These are phyloP conservation scores for Pedionomus torquatus DNA, from an alignment of 2,113 vertebrate species.

Conservation along the genomic window DNA sequence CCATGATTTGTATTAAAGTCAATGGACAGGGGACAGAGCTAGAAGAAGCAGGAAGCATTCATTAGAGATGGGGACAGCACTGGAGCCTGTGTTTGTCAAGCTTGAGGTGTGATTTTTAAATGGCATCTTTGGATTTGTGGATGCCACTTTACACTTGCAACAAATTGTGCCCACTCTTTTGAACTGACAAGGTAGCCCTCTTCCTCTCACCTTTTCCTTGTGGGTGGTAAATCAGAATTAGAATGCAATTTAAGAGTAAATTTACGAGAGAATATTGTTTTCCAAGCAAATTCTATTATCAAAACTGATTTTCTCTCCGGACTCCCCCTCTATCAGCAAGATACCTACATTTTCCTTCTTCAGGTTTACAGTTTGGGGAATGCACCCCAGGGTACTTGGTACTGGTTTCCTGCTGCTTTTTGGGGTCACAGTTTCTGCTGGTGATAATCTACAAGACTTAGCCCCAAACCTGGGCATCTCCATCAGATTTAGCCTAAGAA, in stretches of 20 bases:
- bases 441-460: background rate
- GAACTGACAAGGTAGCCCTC: background rate
- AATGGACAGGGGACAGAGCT: background rate
- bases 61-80: background rate
- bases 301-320: background rate
- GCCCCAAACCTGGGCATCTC: background rate
- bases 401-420: background rate
- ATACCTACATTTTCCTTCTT: background rate
- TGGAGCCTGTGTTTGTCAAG: background rate
- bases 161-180: background rate
- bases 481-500: background rate
- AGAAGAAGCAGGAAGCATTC: background rate
- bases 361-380: background rate
- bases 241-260: background rate
- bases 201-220: background rate
- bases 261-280: background rate
- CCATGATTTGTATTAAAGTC: background rate
- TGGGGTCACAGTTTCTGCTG: background rate
- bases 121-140: background rate
- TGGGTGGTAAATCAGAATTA: background rate
- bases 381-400: background rate
- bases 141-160: background rate
- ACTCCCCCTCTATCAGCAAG: background rate
- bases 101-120: conserved; percentile 21
- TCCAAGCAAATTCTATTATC: background rate